Evolutionary conservation across 2,797 vertebrate genomes (phyloP).

Genomic region (Myoxocephalus aenaeus): DNA sequence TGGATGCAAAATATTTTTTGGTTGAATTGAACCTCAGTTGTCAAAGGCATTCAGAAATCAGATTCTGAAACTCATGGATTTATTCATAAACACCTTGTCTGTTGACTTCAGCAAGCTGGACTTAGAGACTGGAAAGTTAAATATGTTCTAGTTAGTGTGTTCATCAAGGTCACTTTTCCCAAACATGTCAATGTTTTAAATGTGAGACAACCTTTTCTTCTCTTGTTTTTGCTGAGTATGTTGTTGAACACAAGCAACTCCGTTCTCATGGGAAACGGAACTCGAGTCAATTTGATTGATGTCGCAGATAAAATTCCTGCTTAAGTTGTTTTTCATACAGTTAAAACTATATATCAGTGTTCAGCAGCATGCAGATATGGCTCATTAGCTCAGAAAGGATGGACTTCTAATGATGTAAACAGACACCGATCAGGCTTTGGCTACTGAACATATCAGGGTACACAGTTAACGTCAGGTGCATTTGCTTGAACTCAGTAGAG

Average conservation of each 20-base stretch:
- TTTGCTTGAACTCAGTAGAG: neutral
- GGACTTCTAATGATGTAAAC: slow-evolving; percentile 26
- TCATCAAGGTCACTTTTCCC: slow-evolving; percentile 26
- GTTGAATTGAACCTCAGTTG: slow-evolving; percentile 14
- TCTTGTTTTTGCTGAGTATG: slow-evolving; percentile 36
- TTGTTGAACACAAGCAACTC: slow-evolving; percentile 49
- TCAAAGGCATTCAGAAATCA: slow-evolving; percentile 32
- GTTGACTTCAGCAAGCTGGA: slow-evolving; percentile 3
- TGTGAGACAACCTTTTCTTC: slow-evolving; percentile 4
- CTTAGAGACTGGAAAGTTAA: neutral
- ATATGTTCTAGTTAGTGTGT: neutral
- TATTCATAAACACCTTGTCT: slow-evolving; percentile 21
- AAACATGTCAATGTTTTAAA: slow-evolving; percentile 19
- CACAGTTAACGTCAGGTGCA: slow-evolving; percentile 13
- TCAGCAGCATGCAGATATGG: slow-evolving; percentile 28
- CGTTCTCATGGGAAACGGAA: slow-evolving; percentile 63
- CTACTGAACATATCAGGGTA: slow-evolving; percentile 30
- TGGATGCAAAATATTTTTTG: slow-evolving; percentile 30
- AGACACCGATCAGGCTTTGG: slow-evolving; percentile 28
- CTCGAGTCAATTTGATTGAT: slow-evolving; percentile 63
- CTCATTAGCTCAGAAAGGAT: slow-evolving; percentile 36
- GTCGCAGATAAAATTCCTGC: slow-evolving; percentile 51
- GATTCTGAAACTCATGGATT: slow-evolving; percentile 15
- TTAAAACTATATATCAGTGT: slow-evolving; percentile 49
- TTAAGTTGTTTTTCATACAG: slow-evolving; percentile 46